These are phyloP conservation scores for Caerostris darwini DNA, from an alignment of 1,140 invertebrate genomes.

Conservation along the genomic window DNA sequence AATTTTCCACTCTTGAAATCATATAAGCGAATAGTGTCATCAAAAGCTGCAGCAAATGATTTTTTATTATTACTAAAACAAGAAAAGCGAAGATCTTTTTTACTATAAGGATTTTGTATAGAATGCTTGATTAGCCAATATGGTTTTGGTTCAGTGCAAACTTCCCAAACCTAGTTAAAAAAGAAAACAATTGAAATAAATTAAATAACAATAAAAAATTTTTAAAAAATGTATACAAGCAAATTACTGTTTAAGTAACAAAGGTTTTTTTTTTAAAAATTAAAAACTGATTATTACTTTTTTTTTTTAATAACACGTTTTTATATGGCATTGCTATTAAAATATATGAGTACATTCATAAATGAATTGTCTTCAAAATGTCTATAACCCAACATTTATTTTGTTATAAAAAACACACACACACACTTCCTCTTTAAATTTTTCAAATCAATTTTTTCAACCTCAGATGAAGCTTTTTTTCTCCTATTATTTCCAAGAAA, in stretches of 20 bases:
- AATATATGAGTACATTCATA: too few species aligned
- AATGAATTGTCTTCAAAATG: too few species aligned
- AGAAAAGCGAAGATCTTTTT: not conserved
- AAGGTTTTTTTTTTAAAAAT: not conserved
- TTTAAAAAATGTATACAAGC: too few species aligned
- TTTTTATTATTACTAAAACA: constrained; percentile 23
- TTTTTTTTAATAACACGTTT: not conserved
- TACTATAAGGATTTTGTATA: not conserved
- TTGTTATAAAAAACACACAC: too few species aligned
- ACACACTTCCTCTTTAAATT: too few species aligned
- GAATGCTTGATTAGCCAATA: not conserved
- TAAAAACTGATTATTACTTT: not conserved
- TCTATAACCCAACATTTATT: too few species aligned
- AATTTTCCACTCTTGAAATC: constrained; percentile 25
- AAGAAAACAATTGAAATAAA: not conserved
- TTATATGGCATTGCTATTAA: too few species aligned
- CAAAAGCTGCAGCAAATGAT: constrained; percentile 3
- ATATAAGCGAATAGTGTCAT: not conserved
- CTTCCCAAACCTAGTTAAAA: not conserved
- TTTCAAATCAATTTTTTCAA: too few species aligned
- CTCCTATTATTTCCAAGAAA: too few species aligned
- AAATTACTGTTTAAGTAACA: too few species aligned
- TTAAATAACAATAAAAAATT: too few species aligned
- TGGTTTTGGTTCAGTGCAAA: not conserved
- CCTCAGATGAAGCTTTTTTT: too few species aligned